Evolutionary conservation across 2,797 vertebrate species (phyloP), one percentile per base, ranked within the genome.

Genomic region (Megaceryle alcyon): DNA sequence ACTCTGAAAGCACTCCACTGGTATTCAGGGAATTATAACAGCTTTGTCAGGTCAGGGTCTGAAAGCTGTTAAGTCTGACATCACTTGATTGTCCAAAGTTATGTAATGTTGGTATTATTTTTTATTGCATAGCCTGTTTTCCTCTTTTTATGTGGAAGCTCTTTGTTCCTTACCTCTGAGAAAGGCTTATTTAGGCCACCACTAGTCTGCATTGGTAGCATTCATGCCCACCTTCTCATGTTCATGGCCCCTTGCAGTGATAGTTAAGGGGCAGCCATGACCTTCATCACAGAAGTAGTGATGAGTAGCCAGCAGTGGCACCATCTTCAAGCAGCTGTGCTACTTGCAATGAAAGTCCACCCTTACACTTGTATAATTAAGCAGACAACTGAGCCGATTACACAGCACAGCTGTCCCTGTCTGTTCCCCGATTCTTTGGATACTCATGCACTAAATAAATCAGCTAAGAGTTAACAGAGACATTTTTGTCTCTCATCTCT

Each of bases 11-110:
- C 79, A 75, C 56, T 68, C 72, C 10, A 1, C 44, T 70, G 76
- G 56, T 43, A 85, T 94, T 77, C 87, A 48, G 18, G 89, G 91
- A 94, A 94, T 94, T 77, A 75, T 21, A 68, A 57, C 49, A 87
- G 79, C 87, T 87, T 28, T 41, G 56, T 17, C 64, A 77, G 92
- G n/a, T 44, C 71, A 44, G 35, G 16, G 71, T 44, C 60, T 83
- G 54, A 44, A 88, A 76, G 83, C 71, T 91, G 68, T 68, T 39
- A 46, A 29, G 39, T 16, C 64, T 92, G 89, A 84, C 76, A 70
- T 39, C 64, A 31, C 72, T 46, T 12, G 28, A 75, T 68, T 57
- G 39, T 57, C 33, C 57, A 0, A 33, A 87, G 14, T 60, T 71
- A 56, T 12, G 35, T 65, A 70, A 82, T 22, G 13, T 20, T 77